phyloP scores from a whole-genome alignment of 1,140 invertebrate species.

The Drosophila mojavensis region DNA sequence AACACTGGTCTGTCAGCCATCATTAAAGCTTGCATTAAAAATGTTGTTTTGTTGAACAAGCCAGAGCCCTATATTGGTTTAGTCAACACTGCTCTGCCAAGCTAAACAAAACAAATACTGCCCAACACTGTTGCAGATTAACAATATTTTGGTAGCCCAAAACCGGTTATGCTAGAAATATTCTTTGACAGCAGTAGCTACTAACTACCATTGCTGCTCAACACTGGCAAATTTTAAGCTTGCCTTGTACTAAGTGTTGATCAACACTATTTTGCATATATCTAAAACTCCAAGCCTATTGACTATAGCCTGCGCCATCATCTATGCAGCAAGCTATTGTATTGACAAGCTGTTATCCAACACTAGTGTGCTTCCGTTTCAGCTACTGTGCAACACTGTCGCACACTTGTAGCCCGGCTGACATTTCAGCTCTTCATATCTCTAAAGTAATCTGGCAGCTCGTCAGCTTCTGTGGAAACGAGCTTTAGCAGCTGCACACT shows the following conservation, averaged over 20 bases:
- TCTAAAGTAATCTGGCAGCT: neutral
- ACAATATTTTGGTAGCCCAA: no score
- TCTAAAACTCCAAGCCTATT: neutral
- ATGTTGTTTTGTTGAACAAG: no score
- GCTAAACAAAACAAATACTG: neutral
- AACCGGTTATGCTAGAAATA: neutral
- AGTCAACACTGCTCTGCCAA: neutral
- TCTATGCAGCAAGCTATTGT: no score
- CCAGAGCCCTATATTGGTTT: neutral
- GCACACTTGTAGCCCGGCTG: neutral
- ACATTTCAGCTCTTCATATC: neutral
- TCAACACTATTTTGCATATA: no score
- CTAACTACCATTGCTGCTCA: no score
- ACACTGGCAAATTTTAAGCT: no score
- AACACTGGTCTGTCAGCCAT: neutral
- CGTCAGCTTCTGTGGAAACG: constrained; percentile 6
- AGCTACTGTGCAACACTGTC: neutral
- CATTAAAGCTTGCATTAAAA: no score
- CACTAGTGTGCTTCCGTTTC: neutral
- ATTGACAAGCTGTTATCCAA: neutral
- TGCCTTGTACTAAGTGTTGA: no score
- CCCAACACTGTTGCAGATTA: no score
- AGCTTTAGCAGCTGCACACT: constrained; percentile 5
- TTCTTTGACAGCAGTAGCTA: no score
- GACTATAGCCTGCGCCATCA: no score